Conservation (phyloP, 2,797 vertebrate genomes). For the Podarcis siculus region DNA sequence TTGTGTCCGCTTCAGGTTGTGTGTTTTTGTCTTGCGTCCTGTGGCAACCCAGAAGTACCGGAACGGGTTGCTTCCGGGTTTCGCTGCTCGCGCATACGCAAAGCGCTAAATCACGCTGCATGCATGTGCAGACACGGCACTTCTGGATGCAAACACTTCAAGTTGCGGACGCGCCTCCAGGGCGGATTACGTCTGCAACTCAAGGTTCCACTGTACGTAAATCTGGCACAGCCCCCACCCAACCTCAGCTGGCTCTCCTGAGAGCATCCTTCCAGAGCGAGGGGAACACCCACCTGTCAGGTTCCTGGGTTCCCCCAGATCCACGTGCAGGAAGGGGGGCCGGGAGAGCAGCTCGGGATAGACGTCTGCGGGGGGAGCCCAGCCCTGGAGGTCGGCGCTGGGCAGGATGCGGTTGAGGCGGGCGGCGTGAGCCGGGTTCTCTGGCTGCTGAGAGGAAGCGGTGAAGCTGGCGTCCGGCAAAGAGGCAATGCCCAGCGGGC, state of each 20-base stretch:
- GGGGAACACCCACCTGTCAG: conserved; percentile 82
- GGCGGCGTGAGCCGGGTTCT: conserved; percentile 75
- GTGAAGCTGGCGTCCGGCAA: conserved; percentile 79
- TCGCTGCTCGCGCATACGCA: too few relatives aligned
- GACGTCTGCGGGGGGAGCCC: conserved; percentile 79
- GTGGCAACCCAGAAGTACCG: too few relatives aligned
- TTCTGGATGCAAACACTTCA: too few relatives aligned
- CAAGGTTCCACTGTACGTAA: too few relatives aligned
- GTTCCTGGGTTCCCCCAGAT: conserved; percentile 82
- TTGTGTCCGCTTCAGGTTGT: too few relatives aligned
- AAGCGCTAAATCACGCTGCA: too few relatives aligned
- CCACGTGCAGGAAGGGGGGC: conserved; percentile 82
- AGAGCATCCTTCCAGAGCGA: too few relatives aligned
- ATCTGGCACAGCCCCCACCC: neutral
- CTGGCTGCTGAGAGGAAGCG: conserved; percentile 75
- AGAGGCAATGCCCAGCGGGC: conserved; percentile 79
- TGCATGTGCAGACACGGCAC: too few relatives aligned
- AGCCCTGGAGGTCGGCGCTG: conserved; percentile 77
- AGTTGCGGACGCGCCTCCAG: too few relatives aligned
- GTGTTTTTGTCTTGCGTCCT: too few relatives aligned
- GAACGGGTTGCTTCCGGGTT: too few relatives aligned
- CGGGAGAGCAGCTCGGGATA: conserved; percentile 71
- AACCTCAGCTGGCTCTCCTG: neutral
- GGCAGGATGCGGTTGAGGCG: conserved; percentile 67
- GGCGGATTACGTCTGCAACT: too few relatives aligned